phyloP scores from a whole-genome alignment of 2,888 invertebrate species.

The Drosophila mercatorum region DNA sequence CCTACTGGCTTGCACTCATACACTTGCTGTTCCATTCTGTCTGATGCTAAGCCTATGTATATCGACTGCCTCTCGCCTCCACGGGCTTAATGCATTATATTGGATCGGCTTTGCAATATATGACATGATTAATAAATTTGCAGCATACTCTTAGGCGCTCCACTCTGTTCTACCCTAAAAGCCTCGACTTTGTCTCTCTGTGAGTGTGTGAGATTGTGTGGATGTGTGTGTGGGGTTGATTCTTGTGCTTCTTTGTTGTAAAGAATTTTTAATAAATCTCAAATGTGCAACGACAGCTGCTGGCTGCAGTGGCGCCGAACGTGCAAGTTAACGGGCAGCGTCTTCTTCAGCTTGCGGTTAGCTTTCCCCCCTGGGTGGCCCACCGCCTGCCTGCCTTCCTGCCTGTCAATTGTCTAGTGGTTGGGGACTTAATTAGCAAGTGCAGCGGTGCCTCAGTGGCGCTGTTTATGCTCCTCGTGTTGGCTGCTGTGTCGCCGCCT shows the following conservation, averaged over 20 bases:
- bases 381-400: constrained; percentile 2
- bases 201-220: constrained; percentile 16
- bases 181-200: constrained; percentile 41
- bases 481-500: constrained; percentile 67
- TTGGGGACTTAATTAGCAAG: constrained; percentile 84
- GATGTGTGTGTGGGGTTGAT: constrained; percentile 27
- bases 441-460: constrained; percentile 67
- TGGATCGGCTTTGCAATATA: constrained; percentile 81
- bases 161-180: constrained; percentile 38
- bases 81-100: constrained; percentile 81
- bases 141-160: constrained; percentile 77
- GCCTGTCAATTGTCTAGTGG: constrained; percentile 51
- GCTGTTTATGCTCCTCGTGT: constrained; percentile 53
- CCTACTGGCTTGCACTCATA: constrained; percentile 19
- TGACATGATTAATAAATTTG: constrained; percentile 83
- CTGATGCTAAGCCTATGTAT: constrained; percentile 32
- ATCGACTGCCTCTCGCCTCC: constrained; percentile 45
- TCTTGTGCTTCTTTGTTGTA: constrained; percentile 61
- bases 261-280: constrained; percentile 84
- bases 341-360: constrained; percentile 54
- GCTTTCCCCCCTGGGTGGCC: constrained; percentile 8
- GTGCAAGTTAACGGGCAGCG: constrained; percentile 44
- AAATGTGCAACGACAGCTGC: constrained; percentile 77
- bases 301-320: constrained; percentile 25
- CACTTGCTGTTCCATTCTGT: constrained; percentile 17